Evolutionary conservation across 2,888 invertebrate genomes (phyloP), one percentile per base, ranked within the genome.

Genomic region (Crossocerus cetratus): DNA sequence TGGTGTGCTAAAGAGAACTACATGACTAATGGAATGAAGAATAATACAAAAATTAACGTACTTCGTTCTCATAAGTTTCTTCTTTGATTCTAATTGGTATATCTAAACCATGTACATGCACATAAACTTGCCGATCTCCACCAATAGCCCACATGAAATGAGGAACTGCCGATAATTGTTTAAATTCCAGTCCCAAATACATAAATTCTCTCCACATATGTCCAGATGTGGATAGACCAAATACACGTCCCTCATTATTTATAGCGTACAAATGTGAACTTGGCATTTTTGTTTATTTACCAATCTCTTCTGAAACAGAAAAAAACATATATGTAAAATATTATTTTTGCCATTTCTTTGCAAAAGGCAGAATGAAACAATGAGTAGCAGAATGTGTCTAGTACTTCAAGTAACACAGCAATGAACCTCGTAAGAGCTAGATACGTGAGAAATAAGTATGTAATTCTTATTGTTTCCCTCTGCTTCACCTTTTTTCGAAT

Each of bases 71-170:
- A 89, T 95, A 98, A 0, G 97, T 94, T 89, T 97, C 96, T 90
- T 98, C 98, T 89, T 95, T 95, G 0, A 97, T 95, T 76, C 97
- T 92, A 78, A 98, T 98, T 0, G 98, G 97, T 83, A 98, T 94
- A 90, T 98, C 98, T 70, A 96, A 91, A 0, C 96, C 95, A 87
- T 97, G 96, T 4, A 98, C 97, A 87, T 96, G 97, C 2, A 98
- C 94, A 89, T 98, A 98, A 64, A 97, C 95, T 91, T 98, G 98
- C 75, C 98, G 94, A 89, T 98, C 97, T 11, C 97, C 96, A 45
- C 98, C 98, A 68, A 98, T 94, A 1, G 97, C 97, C 98, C 98
- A 98, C 86, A 97, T 92, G 86, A 95, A 96, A 91, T 96, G 94
- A 14, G 95, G 95, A 1, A 96, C 94, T 2, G 97, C 95, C 2